Conservation (phyloP, 2,113 vertebrate species). For the Accipiter virgatus region DNA sequence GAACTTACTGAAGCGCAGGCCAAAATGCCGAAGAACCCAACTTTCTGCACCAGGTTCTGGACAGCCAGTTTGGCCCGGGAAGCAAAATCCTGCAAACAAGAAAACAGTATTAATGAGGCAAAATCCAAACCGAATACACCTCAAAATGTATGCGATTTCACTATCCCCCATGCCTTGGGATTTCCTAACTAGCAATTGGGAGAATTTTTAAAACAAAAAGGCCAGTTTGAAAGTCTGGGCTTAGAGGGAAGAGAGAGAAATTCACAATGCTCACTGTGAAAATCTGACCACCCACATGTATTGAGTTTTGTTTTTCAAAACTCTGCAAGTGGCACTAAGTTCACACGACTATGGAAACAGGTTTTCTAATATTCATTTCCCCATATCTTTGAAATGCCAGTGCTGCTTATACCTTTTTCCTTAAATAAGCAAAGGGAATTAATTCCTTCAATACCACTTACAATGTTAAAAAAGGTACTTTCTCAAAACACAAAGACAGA, state of each 20-base stretch:
- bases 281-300: not conserved
- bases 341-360: not conserved
- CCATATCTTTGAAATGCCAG: not conserved
- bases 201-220: not conserved
- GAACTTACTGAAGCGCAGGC: slow-evolving; percentile 92
- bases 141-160: fast-evolving
- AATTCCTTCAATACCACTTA: not conserved
- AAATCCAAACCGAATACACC: fast-evolving
- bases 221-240: not conserved
- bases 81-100: slow-evolving; percentile 84
- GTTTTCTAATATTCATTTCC: not conserved
- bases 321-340: not conserved
- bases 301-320: not conserved
- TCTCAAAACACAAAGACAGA: not conserved
- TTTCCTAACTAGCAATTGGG: not conserved
- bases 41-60: slow-evolving; percentile 96
- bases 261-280: not conserved
- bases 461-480: not conserved
- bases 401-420: not conserved
- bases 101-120: not conserved
- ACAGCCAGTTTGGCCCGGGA: slow-evolving; percentile 92
- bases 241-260: not conserved
- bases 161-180: not conserved
- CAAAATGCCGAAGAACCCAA: slow-evolving; percentile 95
- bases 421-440: not conserved